These are phyloP conservation scores for Empis livida DNA, from an alignment of 2,888 invertebrate species.

Conservation along the genomic window DNA sequence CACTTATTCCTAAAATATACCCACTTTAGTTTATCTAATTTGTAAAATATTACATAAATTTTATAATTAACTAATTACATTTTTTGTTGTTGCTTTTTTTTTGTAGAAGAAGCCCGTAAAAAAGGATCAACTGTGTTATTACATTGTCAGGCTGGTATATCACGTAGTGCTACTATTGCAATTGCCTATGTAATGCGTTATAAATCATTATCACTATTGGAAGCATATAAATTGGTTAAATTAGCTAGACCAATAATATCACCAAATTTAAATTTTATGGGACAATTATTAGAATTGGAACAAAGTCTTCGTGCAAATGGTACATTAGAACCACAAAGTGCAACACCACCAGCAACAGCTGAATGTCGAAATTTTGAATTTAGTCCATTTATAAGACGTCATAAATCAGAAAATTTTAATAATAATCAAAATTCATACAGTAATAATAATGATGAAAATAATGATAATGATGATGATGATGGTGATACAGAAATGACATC, in stretches of 20 bases:
- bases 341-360: constrained; percentile 15
- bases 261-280: constrained; percentile 90
- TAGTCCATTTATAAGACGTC: not conserved
- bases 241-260: constrained; percentile 79
- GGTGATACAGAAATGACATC: too few species aligned
- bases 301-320: constrained; percentile 45
- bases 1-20: not conserved
- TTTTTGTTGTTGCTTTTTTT: too few species aligned
- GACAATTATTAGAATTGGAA: constrained; percentile 74
- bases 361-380: not conserved
- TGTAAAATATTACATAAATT: not conserved
- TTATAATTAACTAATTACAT: too few species aligned
- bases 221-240: constrained; percentile 80
- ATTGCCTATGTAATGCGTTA: constrained; percentile 92
- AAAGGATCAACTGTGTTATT: constrained; percentile 54
- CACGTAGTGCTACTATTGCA: constrained; percentile 85
- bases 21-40: not conserved
- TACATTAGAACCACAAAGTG: constrained; percentile 23
- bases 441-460: not conserved
- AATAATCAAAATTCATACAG: not conserved
- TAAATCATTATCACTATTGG: constrained; percentile 66
- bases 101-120: constrained; percentile 35
- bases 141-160: constrained; percentile 93
- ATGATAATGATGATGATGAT: too few species aligned
- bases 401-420: too few species aligned